A percentile compares a stretch with the other conserved stretches of the same genome.
These are phyloP conservation scores for Reticulitermes speratus DNA, from an alignment of 1,140 invertebrate genomes.

Conservation along the genomic window DNA sequence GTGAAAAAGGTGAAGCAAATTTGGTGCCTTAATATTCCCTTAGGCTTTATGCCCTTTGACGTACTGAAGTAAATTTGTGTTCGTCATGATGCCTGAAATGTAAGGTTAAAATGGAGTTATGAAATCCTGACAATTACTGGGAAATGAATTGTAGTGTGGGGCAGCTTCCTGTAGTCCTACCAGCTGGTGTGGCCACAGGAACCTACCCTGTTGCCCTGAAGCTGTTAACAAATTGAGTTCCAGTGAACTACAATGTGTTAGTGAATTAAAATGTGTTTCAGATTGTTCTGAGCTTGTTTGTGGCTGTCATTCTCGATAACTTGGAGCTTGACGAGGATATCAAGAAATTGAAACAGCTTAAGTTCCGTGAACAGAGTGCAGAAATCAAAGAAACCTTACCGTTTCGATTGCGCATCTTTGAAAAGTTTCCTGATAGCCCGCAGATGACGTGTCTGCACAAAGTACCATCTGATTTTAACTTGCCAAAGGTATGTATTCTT, in stretches of 20 bases:
- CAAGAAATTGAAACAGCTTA: constrained; percentile 97
- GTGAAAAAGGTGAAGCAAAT: no score
- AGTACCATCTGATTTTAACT: constrained; percentile 91
- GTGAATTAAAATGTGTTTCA: constrained; percentile 46
- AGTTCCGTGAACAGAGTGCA: constrained; percentile 95
- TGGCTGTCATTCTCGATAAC: constrained; percentile 99
- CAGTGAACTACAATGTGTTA: constrained; percentile 33
- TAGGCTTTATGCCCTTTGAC: no score
- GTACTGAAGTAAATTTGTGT: no score
- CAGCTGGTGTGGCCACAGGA: no score
- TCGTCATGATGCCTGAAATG: no score
- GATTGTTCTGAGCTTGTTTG: constrained; percentile 99
- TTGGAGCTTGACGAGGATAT: constrained; percentile 99
- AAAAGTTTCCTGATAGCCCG: constrained; percentile 98
- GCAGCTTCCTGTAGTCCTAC: no score
- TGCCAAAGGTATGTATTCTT: constrained; percentile 77
- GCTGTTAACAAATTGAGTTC: no score
- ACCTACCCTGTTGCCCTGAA: no score
- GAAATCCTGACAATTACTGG: no score
- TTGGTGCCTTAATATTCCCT: no score
- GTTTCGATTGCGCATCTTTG: constrained; percentile 93
- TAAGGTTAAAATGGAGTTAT: no score
- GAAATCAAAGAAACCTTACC: constrained; percentile 96
- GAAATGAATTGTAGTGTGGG: no score
- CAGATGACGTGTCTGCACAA: constrained; percentile 97